Evolutionary conservation across 1,140 invertebrate genomes (phyloP).

Genomic region (Heliothis virescens): DNA sequence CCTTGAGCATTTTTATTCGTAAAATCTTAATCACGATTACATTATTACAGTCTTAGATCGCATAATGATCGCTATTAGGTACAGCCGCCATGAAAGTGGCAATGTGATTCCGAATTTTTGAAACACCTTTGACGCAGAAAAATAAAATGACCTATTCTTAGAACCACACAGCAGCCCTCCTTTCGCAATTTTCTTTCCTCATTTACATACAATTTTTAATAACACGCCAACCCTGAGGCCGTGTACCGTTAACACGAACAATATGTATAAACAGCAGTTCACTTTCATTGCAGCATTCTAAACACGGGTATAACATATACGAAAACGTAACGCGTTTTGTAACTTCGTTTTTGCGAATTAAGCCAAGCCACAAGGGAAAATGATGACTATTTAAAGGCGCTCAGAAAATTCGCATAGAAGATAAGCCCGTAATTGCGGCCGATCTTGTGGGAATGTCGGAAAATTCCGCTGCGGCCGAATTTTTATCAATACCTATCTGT

Average conservation of each 20-base stretch:
- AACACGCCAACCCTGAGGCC: neutral
- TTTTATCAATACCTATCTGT: slow-evolving; percentile 49
- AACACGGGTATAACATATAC: neutral
- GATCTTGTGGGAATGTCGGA: slow-evolving; percentile 63
- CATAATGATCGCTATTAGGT: no score
- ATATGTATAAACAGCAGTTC: slow-evolving; percentile 7
- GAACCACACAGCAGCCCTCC: neutral
- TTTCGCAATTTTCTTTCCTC: neutral
- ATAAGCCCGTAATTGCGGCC: slow-evolving; percentile 71
- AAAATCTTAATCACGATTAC: no score
- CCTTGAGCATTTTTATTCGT: no score
- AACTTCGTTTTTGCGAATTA: slow-evolving; percentile 61
- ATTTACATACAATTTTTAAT: slow-evolving; percentile 18
- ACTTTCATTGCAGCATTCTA: slow-evolving; percentile 3
- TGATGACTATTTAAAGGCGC: slow-evolving; percentile 75
- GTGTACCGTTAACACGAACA: neutral
- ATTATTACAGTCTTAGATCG: neutral
- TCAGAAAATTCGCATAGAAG: slow-evolving; percentile 73
- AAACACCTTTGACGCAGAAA: neutral
- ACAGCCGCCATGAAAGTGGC: neutral
- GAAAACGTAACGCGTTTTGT: slow-evolving; percentile 60
- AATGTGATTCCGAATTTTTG: neutral
- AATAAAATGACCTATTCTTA: neutral
- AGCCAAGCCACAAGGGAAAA: slow-evolving; percentile 66
- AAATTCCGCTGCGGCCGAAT: slow-evolving; percentile 56